Evolutionary conservation across 2,888 invertebrate genomes (phyloP).

Genomic region (Pemphredon lugubris): DNA sequence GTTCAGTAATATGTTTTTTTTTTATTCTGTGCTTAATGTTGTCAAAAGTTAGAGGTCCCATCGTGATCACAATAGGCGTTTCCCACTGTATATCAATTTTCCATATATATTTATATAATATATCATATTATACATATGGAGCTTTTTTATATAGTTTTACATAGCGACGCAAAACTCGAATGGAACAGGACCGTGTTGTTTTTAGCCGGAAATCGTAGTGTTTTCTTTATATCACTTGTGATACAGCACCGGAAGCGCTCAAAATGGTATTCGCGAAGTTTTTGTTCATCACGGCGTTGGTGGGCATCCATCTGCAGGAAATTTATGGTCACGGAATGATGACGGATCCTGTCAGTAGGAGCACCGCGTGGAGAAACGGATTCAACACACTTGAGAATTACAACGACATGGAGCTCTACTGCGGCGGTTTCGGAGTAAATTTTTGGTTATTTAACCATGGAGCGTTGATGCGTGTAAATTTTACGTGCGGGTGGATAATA

Average conservation of each 20-base stretch:
- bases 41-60: too few species aligned
- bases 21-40: too few species aligned
- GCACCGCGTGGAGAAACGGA: slow-evolving; percentile 83
- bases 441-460: neutral
- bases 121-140: too few species aligned
- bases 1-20: too few species aligned
- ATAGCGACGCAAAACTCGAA: too few species aligned
- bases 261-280: slow-evolving; percentile 35
- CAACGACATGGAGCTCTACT: slow-evolving; percentile 82
- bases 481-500: too few species aligned
- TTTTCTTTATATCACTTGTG: neutral
- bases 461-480: too few species aligned
- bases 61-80: too few species aligned
- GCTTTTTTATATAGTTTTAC: too few species aligned
- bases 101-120: too few species aligned
- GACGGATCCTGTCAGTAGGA: slow-evolving; percentile 82
- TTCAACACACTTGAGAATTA: slow-evolving; percentile 81
- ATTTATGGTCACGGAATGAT: slow-evolving; percentile 82
- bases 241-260: too few species aligned
- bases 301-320: slow-evolving; percentile 27
- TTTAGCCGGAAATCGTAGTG: neutral
- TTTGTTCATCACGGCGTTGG: slow-evolving; percentile 8
- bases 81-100: too few species aligned
- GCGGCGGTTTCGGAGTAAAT: slow-evolving; percentile 81
- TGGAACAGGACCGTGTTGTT: neutral